Base-by-base conservation (phyloP, 2,113 vertebrate genomes). In the Malaclemys terrapin region DNA sequence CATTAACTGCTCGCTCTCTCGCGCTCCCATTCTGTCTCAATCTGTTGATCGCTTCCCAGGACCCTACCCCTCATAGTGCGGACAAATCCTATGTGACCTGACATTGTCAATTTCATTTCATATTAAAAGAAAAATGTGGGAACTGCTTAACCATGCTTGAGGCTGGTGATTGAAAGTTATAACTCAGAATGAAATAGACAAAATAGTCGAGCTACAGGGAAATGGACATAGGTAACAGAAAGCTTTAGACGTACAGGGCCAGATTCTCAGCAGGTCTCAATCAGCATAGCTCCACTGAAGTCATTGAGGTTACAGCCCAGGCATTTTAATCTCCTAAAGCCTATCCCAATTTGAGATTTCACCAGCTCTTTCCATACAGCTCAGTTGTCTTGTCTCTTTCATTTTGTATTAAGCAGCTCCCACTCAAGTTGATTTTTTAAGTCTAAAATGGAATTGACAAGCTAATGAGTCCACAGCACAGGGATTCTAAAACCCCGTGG, bases 1-100 rank as follows among this genome's bases (percentile, higher is more conserved):
- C 10, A 13, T 42, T 25, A 38, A 38, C 38, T 1, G 5, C 38
- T 65, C 38, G 25, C 69, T 75, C 69, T 75, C 38, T 24, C 19
- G 24, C 5, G 11, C 22, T 22, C 20, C 8, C 53, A 53, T 53
- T 38, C 19, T 72, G 38, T 47, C 24, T n/a, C 27, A 11, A 35
- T 82, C 14, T 22, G 35, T 50, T 80, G 22, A 12, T 56, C 42
- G 8, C 24, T 38, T 56, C 24, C 80, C 22, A 3, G 16, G 57
- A 16, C 12, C 4, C 0, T 35, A n/a, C 8, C 13, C 52, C 10
- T 9, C 25, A 19, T 14, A 14, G 6, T 35, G 1, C 10, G 11
- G 6, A 1, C 27, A 50, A 84, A 78, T 24, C 42, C 35, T 79
- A 8, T 4, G 8, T 10, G 85, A 16, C 69, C 52, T 75, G 14